These are phyloP conservation scores for Xylocopa sonorina DNA, from an alignment of 1,140 invertebrate genomes.

Conservation along the genomic window DNA sequence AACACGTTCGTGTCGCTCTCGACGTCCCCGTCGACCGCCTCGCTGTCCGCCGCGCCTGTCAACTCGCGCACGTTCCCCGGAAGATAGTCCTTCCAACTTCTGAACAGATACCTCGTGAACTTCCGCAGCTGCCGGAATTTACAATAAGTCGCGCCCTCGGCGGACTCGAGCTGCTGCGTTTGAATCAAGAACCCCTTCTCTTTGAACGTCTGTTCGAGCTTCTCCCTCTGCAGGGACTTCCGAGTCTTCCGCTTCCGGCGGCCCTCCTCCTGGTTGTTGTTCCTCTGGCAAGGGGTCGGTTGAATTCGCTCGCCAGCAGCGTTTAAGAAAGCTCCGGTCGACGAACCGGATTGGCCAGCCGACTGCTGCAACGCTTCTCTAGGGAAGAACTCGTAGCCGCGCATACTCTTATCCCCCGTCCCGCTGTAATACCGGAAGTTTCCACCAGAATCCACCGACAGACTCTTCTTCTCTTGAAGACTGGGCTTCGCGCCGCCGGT, in stretches of 20 bases:
- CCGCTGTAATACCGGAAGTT: slow-evolving; percentile 92
- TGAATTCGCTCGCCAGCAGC: slow-evolving; percentile 83
- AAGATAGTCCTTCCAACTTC: slow-evolving; percentile 96
- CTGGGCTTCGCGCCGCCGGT: slow-evolving; percentile 93
- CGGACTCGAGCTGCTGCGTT: slow-evolving; percentile 94
- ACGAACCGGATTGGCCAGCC: slow-evolving; percentile 77
- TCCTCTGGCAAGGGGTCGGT: slow-evolving; percentile 69
- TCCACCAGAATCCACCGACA: slow-evolving; percentile 92
- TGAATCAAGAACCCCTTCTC: slow-evolving; percentile 96
- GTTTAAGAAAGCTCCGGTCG: slow-evolving; percentile 81
- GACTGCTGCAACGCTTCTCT: slow-evolving; percentile 86
- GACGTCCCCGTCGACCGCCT: slow-evolving; percentile 58
- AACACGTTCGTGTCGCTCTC: slow-evolving; percentile 54
- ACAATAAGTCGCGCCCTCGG: slow-evolving; percentile 95
- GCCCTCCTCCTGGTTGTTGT: slow-evolving; percentile 77
- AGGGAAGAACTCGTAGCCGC: slow-evolving; percentile 90
- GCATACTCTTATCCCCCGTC: slow-evolving; percentile 88
- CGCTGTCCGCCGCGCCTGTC: slow-evolving; percentile 64
- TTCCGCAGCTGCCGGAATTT: slow-evolving; percentile 95
- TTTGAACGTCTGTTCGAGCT: slow-evolving; percentile 94
- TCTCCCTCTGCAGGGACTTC: slow-evolving; percentile 92
- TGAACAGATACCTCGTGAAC: slow-evolving; percentile 94
- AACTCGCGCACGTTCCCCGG: slow-evolving; percentile 87
- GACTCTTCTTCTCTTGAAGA: slow-evolving; percentile 94
- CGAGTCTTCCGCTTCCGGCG: slow-evolving; percentile 88